phyloP scores from a whole-genome alignment of 2,113 vertebrate species.

The Daphoenositta chrysoptera region DNA sequence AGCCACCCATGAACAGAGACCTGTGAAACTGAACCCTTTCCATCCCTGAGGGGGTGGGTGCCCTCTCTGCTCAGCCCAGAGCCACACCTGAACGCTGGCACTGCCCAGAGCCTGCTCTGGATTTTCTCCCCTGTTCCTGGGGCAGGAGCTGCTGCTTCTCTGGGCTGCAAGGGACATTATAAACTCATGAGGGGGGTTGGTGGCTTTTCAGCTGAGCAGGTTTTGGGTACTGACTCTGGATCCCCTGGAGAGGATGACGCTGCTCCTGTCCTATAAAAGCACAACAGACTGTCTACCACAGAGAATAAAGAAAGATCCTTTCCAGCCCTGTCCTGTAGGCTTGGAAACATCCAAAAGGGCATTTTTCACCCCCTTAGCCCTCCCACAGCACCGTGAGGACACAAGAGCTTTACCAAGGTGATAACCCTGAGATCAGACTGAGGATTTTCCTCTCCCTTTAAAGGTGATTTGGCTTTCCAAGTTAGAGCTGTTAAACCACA shows the following conservation, averaged over 20 bases:
- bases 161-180: background rate
- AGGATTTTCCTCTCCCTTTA: background rate
- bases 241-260: background rate
- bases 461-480: background rate
- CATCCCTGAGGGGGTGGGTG: background rate
- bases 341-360: background rate
- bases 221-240: background rate
- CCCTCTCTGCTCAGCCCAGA: background rate
- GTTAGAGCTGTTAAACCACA: background rate
- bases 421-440: background rate
- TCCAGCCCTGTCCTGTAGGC: background rate
- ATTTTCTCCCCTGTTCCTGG: background rate
- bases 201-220: background rate
- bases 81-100: background rate
- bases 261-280: background rate
- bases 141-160: background rate
- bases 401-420: background rate
- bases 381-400: background rate
- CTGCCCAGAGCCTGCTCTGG: background rate
- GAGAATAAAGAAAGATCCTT: background rate
- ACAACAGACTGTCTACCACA: background rate
- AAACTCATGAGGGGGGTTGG: accelerated
- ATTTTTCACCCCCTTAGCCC: background rate
- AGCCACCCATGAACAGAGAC: background rate
- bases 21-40: background rate